These are phyloP conservation scores for Melanotaenia nigrans DNA, from an alignment of 2,797 vertebrate species.

Conservation along the genomic window DNA sequence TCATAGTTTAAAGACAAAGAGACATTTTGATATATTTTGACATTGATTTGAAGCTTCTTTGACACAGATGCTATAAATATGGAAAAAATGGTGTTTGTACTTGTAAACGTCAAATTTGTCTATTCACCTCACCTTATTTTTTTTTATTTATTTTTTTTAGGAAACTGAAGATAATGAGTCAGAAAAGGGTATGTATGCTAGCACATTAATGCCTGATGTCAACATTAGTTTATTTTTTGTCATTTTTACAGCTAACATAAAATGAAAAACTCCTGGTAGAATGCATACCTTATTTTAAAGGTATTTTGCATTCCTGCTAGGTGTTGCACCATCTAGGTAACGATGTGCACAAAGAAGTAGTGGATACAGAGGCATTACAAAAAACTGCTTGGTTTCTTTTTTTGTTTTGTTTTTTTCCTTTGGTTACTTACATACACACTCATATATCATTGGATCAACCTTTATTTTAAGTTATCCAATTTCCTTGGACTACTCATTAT, in stretches of 20 bases:
- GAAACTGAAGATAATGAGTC: conserved; percentile 93
- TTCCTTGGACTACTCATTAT: conserved; percentile 15
- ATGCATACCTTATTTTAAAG: conserved; percentile 9
- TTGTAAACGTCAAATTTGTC: not conserved
- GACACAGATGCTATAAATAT: too few relatives aligned
- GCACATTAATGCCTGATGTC: conserved; percentile 33
- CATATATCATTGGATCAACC: conserved; percentile 6
- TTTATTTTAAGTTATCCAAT: conserved; percentile 1
- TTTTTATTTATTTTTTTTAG: conserved; percentile 71
- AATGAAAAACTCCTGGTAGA: conserved; percentile 35
- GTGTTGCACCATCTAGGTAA: conserved; percentile 13
- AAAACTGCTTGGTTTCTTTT: conserved; percentile 10
- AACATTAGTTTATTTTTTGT: conserved; percentile 43
- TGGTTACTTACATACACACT: not conserved
- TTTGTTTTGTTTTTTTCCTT: conserved; percentile 12
- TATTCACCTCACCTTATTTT: conserved; percentile 18
- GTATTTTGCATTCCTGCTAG: conserved; percentile 32
- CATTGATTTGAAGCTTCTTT: too few relatives aligned
- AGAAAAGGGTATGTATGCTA: conserved; percentile 94
- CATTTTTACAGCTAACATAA: conserved; percentile 20
- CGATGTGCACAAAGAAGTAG: conserved; percentile 6
- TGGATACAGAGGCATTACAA: conserved; percentile 20
- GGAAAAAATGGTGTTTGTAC: not conserved
- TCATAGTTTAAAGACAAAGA: too few relatives aligned
- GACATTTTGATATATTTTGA: too few relatives aligned